Percentiles rank a stretch among this genome's conserved stretches.
phyloP scores from a whole-genome alignment of 64 coral and sea anemone species.

The Actinia tenebrosa region DNA sequence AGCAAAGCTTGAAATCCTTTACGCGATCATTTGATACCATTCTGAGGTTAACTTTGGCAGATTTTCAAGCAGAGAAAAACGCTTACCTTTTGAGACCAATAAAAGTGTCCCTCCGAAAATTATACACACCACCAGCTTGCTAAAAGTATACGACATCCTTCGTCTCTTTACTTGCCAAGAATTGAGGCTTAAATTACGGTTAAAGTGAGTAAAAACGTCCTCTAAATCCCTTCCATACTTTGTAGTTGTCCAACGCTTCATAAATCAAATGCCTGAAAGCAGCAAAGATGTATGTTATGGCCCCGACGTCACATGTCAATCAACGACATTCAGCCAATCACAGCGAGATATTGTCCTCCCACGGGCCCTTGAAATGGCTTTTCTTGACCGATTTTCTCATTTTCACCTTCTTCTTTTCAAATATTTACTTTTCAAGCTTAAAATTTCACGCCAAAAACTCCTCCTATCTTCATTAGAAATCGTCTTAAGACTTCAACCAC shows the following conservation, averaged over 20 bases:
- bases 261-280: conserved; percentile 32
- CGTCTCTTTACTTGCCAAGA: background rate
- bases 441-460: background rate
- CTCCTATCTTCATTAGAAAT: background rate
- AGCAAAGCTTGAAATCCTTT: background rate
- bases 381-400: background rate
- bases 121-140: background rate
- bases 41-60: background rate
- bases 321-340: conserved; percentile 18
- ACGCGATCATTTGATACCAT: conserved; percentile 9
- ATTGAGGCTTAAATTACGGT: background rate
- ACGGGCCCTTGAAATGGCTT: background rate
- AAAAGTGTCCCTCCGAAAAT: background rate
- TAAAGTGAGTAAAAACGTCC: background rate
- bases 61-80: background rate
- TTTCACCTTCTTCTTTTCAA: background rate
- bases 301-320: conserved; percentile 27
- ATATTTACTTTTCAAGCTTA: background rate
- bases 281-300: conserved; percentile 21
- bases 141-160: conserved; percentile 5
- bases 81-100: background rate
- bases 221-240: background rate
- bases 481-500: background rate
- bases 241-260: background rate
- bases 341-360: conserved; percentile 1